A percentile compares a stretch with the other conserved stretches of the same genome.
These are phyloP conservation scores for Drosophila subpulchrella DNA, from an alignment of 1,140 invertebrate species.

Conservation along the genomic window DNA sequence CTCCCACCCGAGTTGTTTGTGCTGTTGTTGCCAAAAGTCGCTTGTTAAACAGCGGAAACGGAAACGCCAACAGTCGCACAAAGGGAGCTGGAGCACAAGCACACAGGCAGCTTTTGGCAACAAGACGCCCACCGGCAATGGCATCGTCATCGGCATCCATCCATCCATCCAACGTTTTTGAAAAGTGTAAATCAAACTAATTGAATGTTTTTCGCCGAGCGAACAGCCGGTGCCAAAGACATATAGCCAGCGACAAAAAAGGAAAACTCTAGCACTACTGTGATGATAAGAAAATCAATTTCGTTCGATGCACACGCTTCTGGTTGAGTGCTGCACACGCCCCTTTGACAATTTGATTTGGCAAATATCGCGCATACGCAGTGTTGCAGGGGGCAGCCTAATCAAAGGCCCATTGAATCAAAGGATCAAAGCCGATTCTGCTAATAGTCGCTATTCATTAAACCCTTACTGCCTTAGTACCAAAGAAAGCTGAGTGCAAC, in stretches of 20 bases:
- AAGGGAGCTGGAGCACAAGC: conserved; percentile 45
- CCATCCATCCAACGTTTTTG: conserved; percentile 15
- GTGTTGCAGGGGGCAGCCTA: background rate
- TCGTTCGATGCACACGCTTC: conserved; percentile 37
- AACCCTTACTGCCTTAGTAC: background rate
- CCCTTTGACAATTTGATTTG: conserved; percentile 50
- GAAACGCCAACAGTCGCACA: conserved; percentile 79
- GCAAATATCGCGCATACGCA: conserved; percentile 53
- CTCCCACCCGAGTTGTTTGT: conserved; percentile 3
- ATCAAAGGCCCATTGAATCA: conserved; percentile 8
- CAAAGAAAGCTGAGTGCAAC: background rate
- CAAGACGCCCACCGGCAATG: conserved; percentile 28
- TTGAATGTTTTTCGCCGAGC: conserved; percentile 76
- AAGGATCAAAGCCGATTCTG: background rate
- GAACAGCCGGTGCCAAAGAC: conserved; percentile 65
- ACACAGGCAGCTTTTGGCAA: conserved; percentile 19
- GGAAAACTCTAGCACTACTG: conserved; percentile 20
- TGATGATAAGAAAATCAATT: conserved; percentile 75
- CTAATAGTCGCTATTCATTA: conserved; percentile 21
- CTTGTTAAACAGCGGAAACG: conserved; percentile 81
- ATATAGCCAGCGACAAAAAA: conserved; percentile 45
- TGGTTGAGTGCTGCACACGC: conserved; percentile 22
- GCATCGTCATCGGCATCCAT: conserved; percentile 14
- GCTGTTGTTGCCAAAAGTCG: conserved; percentile 73
- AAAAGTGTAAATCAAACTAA: conserved; percentile 80